Evolutionary conservation across 2,797 vertebrate genomes (phyloP), one percentile per base, ranked within the genome.

Genomic region (Mionectes olivaceus): DNA sequence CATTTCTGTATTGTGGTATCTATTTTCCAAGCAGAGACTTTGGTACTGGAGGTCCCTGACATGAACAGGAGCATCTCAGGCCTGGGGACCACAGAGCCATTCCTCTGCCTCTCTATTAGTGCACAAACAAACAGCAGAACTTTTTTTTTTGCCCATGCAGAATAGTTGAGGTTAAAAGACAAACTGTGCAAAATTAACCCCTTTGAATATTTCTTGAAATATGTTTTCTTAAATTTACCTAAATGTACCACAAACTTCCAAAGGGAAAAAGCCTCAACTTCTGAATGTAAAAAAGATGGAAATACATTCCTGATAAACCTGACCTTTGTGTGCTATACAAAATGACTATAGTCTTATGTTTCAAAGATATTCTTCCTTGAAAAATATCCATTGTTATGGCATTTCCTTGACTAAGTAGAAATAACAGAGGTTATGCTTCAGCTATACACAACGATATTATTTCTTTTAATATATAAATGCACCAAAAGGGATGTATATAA

Each of bases 391-490:
- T 94, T 89, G 71, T 81, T 94, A 90, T 33, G 85, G 83, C 61
- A 77, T 93, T 91, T 95, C 46, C 67, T 53, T 85, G 93, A 83
- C 91, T 94, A 95, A 95, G 90, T 67, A 92, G 92, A 95, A 95
- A 95, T 71, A 91, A 91, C 63, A 92, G 91, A 92, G 92, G 86
- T 92, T 91, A 78, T 80, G 84, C 82, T 94, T 92, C 88, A 92
- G 92, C 68, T 91, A 73, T 70, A 90, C 75, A 82, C 83, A 91
- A 92, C 80, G 70, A 92, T 92, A 94, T 97, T 94, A 91, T 97
- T 94, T 96, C 93, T 94, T 96, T 96, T 94, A 97, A 93, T 97
- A 95, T 93, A 87, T 83, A 94, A 96, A 95, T 67, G 76, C 82
- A 84, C 81, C 67, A 88, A 92, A 94, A 95, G 94, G 95, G 92